Evolutionary conservation across 2,797 vertebrate species (phyloP), one percentile per base, ranked within the genome.

Genomic region (Dermochelys coriacea): DNA sequence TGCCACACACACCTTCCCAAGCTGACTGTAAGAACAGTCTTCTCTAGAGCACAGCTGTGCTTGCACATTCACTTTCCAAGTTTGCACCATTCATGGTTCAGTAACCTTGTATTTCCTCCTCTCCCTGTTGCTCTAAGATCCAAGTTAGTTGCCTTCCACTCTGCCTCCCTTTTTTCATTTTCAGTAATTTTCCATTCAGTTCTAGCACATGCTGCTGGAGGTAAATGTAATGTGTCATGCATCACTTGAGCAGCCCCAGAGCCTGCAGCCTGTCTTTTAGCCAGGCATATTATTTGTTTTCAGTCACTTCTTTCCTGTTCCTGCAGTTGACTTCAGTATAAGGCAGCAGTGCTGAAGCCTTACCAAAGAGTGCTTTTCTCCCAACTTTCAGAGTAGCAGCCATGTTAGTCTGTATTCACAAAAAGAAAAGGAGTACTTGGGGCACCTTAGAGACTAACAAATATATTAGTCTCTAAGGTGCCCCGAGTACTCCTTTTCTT

Each of bases 321-420:
- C 6, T 3, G 2, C 14, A 29, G 5, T 27, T 57, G 41, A 29
- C 47, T 64, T 0, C 0, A 4, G 29, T 9, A 5, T 37, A 19
- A n/a, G 64, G 19, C 57, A 61, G 57, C 12, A 3, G 29, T 8
- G 37, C 37, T 4, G 18, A 71, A 19, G 16, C 54, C 31, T 37
- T 21, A 6, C 37, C 0, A 0, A 61, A 68, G 78, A 85, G 19
- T 68, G 2, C 68, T 10, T 8, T 86, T 59, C 85, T 80, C 68
- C 29, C 4, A 0, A 11, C 29, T 34, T 41, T 41, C 41, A 41
- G 41, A 41, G 41, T 41, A 41, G 41, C 41, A 41, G 41, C 41
- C 41, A 41, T 41, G 41, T 41, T 41, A 41, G 41, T 41, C 41
- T 41, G 41, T 41, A 41, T 41, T 41, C 41, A 41, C 41, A 41